Evolutionary conservation across 2,113 vertebrate genomes (phyloP).

Genomic region (Nycticryphes semicollaris): DNA sequence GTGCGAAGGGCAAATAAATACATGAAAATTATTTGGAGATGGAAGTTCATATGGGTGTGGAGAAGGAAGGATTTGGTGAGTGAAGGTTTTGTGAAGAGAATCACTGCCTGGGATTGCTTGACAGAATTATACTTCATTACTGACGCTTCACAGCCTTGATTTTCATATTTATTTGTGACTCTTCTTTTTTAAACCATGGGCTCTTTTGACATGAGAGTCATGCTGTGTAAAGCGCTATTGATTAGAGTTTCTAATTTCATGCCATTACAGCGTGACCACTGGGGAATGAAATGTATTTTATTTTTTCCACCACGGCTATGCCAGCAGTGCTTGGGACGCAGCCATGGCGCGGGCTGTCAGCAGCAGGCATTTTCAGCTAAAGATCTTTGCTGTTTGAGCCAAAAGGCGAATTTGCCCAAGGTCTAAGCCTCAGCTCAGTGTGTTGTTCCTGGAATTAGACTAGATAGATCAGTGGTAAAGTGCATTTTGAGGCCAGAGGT

Average conservation of each 20-base stretch:
- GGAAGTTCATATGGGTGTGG: conserved; percentile 46
- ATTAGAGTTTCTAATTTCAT: conserved; percentile 81
- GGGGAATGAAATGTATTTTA: conserved; percentile 74
- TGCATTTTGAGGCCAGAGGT: neutral
- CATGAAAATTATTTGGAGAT: conserved; percentile 32
- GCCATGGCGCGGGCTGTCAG: conserved; percentile 34
- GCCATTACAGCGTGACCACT: conserved; percentile 75
- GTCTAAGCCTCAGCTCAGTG: conserved; percentile 21
- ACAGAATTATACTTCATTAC: conserved; percentile 68
- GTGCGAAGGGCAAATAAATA: conserved; percentile 42
- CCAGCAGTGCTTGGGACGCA: neutral
- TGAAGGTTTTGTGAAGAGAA: conserved; percentile 30
- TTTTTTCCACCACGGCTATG: conserved; percentile 42
- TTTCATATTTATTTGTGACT: conserved; percentile 72
- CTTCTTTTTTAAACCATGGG: conserved; percentile 49
- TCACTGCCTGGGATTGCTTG: conserved; percentile 4
- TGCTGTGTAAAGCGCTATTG: conserved; percentile 77
- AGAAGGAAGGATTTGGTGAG: conserved; percentile 34
- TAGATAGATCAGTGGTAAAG: conserved; percentile 9
- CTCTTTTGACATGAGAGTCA: conserved; percentile 72
- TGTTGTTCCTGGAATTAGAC: conserved; percentile 52
- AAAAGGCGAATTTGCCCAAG: conserved; percentile 46
- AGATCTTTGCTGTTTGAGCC: conserved; percentile 46
- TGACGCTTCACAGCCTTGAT: conserved; percentile 59
- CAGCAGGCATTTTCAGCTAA: conserved; percentile 47